These are phyloP conservation scores for Phaethon lepturus DNA, from an alignment of 2,113 vertebrate genomes.

Conservation along the genomic window DNA sequence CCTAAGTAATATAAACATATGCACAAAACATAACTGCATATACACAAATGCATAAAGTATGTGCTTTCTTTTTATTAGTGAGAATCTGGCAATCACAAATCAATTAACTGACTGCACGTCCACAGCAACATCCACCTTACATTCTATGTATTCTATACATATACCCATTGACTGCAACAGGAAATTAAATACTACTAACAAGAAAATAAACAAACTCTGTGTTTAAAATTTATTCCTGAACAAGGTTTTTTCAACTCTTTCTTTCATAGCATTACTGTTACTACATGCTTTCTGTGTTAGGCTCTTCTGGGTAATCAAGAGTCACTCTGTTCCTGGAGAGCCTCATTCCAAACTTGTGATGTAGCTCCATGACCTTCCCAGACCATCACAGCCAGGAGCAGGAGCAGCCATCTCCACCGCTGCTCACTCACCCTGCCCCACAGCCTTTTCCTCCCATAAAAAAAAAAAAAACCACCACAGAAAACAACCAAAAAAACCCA, in stretches of 20 bases:
- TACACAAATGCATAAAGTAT: not conserved
- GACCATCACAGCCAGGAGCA: not conserved
- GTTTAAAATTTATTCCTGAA: not conserved
- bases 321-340: not conserved
- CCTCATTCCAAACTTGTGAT: not conserved
- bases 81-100: not conserved
- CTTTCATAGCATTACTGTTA: not conserved
- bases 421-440: rapidly evolving
- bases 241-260: not conserved
- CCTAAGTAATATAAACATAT: not conserved
- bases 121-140: not conserved
- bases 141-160: not conserved
- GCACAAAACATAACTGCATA: not conserved
- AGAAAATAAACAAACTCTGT: not conserved
- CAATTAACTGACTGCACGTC: not conserved
- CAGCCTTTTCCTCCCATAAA: rapidly evolving
- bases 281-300: not conserved
- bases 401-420: rapidly evolving
- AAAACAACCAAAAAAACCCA: no score
- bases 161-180: not conserved
- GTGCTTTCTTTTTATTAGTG: not conserved
- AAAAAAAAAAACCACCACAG: not conserved
- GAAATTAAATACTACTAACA: not conserved
- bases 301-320: not conserved
- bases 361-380: not conserved